A percentile compares a stretch with the other conserved stretches of the same genome.
These are phyloP conservation scores for Metallyticus violacea DNA, from an alignment of 2,888 invertebrate species.

Conservation along the genomic window DNA sequence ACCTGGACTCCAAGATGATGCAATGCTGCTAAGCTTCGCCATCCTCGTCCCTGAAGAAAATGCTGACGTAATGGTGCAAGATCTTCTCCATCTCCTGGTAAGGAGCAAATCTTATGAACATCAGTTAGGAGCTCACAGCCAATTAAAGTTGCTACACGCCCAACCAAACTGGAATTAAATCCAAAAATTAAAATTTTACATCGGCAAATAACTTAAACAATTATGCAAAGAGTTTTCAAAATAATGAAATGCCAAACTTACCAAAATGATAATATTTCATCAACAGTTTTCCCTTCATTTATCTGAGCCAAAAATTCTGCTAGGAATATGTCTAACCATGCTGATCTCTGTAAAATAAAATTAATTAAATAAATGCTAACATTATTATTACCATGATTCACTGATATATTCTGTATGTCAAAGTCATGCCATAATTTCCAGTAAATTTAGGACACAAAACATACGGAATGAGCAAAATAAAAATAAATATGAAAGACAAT, in stretches of 20 bases:
- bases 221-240: not conserved
- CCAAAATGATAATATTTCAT: constrained; percentile 60
- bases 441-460: not conserved
- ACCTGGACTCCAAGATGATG: constrained; percentile 58
- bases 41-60: constrained; percentile 58
- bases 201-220: not conserved
- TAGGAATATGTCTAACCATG: constrained; percentile 63
- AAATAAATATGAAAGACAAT: too few species aligned
- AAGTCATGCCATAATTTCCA: too few species aligned
- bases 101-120: constrained; percentile 53
- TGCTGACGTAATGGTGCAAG: constrained; percentile 52
- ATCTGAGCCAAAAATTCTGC: constrained; percentile 60
- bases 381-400: too few species aligned
- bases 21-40: constrained; percentile 59
- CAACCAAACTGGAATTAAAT: constrained; percentile 49
- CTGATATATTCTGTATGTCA: too few species aligned
- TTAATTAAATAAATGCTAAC: too few species aligned
- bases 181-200: not conserved
- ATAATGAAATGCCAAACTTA: constrained; percentile 42
- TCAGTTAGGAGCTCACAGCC: constrained; percentile 63
- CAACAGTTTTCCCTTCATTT: constrained; percentile 55
- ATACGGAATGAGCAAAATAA: not conserved
- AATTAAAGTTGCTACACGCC: constrained; percentile 59
- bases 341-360: constrained; percentile 57
- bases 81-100: constrained; percentile 42